Evolutionary conservation across 1,140 invertebrate genomes (phyloP), one percentile per base, ranked within the genome.

Genomic region (Lucilia cuprina): DNA sequence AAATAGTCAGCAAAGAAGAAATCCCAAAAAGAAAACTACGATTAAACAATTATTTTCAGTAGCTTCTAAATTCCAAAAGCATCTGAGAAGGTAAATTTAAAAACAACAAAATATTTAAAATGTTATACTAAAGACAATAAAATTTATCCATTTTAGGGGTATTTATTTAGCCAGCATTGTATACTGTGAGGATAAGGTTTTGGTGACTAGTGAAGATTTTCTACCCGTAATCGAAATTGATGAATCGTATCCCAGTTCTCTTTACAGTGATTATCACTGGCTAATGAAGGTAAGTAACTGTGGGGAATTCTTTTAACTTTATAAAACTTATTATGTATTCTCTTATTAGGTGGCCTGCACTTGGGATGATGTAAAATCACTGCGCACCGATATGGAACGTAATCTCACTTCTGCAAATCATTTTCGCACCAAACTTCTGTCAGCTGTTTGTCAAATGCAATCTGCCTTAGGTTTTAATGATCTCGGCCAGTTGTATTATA

Each of bases 191-290:
- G 97, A 99, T 90, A 97, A 97, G 90, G 95, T 99, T 41, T 92
- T 99, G 83, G 96, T 99, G 12, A 99, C 98, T 4, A 97, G 97
- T 88, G 98, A 99, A 92, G 98, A 99, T 86, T 97, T 97, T 91
- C 92, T 99, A 65, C 98, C 98, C 5, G 97, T 98, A 47, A 96
- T 99, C 86, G 97, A 99, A 92, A 95, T 99, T 17, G 98, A 99
- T 91, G 98, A 99, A 92, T 97, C 96, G 19, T 99, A 97, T 90
- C 96, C 97, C 30, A 96, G 95, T 85, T 96, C 96, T 85, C 95
- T 99, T 41, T 95, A 98, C 89, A 95, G 95, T 84, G 98, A 99
- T 92, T 97, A 98, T 91, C 96, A 99, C 91, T 99, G 98, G 98
- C 92, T 99, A 2, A 97, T 99, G 95, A 99, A 99, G 93, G 96